Conservation (phyloP, 2,113 vertebrate genomes). For the Tetraodon nigroviridis region DNA sequence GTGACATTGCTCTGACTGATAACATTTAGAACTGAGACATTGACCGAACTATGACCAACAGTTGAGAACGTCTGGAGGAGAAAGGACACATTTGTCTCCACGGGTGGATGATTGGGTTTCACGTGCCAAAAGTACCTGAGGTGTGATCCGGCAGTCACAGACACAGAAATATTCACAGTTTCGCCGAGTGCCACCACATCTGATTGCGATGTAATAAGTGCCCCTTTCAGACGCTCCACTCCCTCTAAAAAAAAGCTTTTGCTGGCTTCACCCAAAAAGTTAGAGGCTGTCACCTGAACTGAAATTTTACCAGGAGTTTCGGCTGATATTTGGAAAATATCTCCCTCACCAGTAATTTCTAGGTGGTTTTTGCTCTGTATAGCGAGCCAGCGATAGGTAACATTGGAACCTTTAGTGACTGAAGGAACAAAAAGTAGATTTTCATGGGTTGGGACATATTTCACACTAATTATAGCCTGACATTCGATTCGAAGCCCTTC, state of each 20-base stretch:
- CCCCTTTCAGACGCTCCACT: conserved; percentile 52
- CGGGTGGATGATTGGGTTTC: conserved; percentile 14
- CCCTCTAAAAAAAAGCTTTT: conserved; percentile 48
- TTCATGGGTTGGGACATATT: conserved; percentile 63
- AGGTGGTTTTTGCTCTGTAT: conserved; percentile 24
- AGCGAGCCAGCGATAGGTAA: conserved; percentile 68
- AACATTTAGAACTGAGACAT: conserved; percentile 64
- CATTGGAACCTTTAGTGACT: conserved; percentile 66
- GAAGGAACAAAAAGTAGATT: conserved; percentile 51
- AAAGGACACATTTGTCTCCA: conserved; percentile 48
- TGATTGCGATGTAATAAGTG: conserved; percentile 40
- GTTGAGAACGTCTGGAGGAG: conserved; percentile 58
- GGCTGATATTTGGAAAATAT: conserved; percentile 48
- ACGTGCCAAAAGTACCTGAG: conserved; percentile 71
- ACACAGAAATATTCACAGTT: conserved; percentile 61
- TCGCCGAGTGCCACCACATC: conserved; percentile 44
- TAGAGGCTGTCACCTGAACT: conserved; percentile 64
- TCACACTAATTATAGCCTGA: conserved; percentile 40
- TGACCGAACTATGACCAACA: conserved; percentile 51
- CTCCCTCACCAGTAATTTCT: conserved; percentile 20
- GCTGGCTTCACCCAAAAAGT: conserved; percentile 56
- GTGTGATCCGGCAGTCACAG: conserved; percentile 59
- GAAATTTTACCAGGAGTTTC: conserved; percentile 53
- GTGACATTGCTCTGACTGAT: conserved; percentile 58
- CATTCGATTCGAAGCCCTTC: conserved; percentile 58